A percentile compares a stretch with the other conserved stretches of the same genome.
Conservation (phyloP, 2,797 vertebrate species). For the Trichosurus vulpecula region DNA sequence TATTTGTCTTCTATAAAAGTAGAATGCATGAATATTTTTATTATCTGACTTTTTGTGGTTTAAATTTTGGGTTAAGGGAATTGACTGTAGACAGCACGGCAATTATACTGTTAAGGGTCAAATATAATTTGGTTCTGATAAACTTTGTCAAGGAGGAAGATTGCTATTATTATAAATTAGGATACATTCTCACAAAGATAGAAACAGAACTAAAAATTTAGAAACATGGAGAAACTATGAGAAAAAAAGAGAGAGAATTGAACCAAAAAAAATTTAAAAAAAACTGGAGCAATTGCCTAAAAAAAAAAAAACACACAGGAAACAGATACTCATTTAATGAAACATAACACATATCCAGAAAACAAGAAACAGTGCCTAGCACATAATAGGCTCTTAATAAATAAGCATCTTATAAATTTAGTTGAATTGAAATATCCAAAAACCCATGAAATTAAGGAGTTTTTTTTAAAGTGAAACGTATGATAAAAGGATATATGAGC, state of each 20-base stretch:
- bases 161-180: conserved; percentile 21
- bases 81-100: conserved; percentile 1
- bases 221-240: not conserved
- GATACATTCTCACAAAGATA: not conserved
- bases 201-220: not conserved
- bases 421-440: not conserved
- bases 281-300: not conserved
- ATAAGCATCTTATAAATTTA: not conserved
- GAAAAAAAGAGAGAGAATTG: not conserved
- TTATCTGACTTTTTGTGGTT: conserved; percentile 4
- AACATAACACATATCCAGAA: not conserved
- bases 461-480: not conserved
- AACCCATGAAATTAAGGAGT: too few relatives aligned
- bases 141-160: conserved; percentile 16
- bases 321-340: not conserved
- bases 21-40: conserved; percentile 31
- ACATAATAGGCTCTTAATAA: not conserved
- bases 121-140: conserved; percentile 33
- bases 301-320: not conserved
- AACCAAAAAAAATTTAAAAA: not conserved
- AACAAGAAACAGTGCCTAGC: not conserved
- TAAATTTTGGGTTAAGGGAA: conserved; percentile 6
- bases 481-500: not conserved
- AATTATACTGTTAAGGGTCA: not conserved
- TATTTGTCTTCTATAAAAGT: not conserved